phyloP scores from a whole-genome alignment of 2,888 invertebrate species.

The Siphlonurus alternatus region DNA sequence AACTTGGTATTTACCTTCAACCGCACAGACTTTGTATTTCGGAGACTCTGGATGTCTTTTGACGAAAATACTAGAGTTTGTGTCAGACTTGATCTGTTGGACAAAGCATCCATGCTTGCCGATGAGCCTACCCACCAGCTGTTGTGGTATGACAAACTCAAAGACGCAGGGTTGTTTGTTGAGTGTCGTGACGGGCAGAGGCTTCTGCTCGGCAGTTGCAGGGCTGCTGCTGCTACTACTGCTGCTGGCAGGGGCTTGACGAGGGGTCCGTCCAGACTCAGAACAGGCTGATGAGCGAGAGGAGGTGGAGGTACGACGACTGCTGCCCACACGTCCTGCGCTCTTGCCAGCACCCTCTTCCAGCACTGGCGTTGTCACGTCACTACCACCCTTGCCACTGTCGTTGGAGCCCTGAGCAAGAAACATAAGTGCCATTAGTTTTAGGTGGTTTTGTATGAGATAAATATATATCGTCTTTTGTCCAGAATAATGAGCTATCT shows the following conservation, averaged over 20 bases:
- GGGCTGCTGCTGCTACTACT: conserved; percentile 17
- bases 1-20: conserved; percentile 62
- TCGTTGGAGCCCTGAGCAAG: conserved; percentile 45
- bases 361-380: conserved; percentile 43
- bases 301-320: background rate
- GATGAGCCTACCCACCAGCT: conserved; percentile 70
- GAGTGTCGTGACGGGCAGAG: conserved; percentile 12
- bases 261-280: no score
- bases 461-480: no score
- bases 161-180: conserved; percentile 37
- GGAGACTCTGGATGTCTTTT: conserved; percentile 55
- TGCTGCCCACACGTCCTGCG: conserved; percentile 24
- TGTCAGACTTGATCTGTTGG: conserved; percentile 58
- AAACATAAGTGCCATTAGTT: background rate
- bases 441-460: no score
- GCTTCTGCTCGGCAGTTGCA: conserved; percentile 12
- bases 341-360: conserved; percentile 21
- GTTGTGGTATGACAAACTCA: conserved; percentile 58
- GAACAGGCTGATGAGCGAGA: background rate
- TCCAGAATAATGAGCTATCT: no score
- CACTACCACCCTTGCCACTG: conserved; percentile 66
- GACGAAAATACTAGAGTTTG: conserved; percentile 63
- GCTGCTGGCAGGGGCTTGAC: conserved; percentile 18
- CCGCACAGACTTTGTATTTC: conserved; percentile 64
- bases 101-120: conserved; percentile 69